Base-by-base conservation (phyloP, 2,888 invertebrate species). In the Galerucella calmariensis region DNA sequence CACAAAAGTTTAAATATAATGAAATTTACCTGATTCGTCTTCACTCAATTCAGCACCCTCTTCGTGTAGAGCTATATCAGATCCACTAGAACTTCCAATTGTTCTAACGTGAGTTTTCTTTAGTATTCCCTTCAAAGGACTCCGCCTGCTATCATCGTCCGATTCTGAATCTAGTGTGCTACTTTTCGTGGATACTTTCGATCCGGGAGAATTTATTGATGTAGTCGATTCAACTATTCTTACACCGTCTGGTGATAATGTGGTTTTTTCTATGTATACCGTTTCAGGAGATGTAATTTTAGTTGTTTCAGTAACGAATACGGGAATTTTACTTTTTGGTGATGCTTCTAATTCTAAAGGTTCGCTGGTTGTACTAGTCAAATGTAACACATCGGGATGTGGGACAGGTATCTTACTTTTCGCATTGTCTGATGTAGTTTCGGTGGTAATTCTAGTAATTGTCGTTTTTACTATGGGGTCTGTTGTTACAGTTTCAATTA, bases 21-120 rank as follows among this genome's bases (percentile, higher is more conserved):
- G 71, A 88, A 65, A 65, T 11, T 86, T 90, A 91, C 91, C 91
- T 90, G 91, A 90, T 87, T 91, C 91, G 84, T 90, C 90, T 82
- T 91, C 90, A 84, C 91, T 91, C 77, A 91, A 88, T 82, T 91
- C 91, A 63, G 90, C 90, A 73, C 91, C 92, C 75, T 87, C 88
- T 86, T 92, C 92, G 84, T 91, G 91, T 76, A 92, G 87, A 75
- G 92, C 92, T 74, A 91, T 88, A 84, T 92, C 92, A 51, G 91
- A 91, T 71, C 91, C 91, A 83, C 91, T 91, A 76, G 91, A 91
- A 82, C 91, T 91, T 79, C 91, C 91, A 73, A 90, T 85, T 53
- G 90, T 90, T 83, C 89, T 87, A 16, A 79, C 75, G 41, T 76
- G 78, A 58, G 80, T 82, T 80, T 86, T 88, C 82, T 87, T 88